These are phyloP conservation scores for Anguilla pacifica DNA, from an alignment of 2,797 vertebrate species.

Conservation along the genomic window DNA sequence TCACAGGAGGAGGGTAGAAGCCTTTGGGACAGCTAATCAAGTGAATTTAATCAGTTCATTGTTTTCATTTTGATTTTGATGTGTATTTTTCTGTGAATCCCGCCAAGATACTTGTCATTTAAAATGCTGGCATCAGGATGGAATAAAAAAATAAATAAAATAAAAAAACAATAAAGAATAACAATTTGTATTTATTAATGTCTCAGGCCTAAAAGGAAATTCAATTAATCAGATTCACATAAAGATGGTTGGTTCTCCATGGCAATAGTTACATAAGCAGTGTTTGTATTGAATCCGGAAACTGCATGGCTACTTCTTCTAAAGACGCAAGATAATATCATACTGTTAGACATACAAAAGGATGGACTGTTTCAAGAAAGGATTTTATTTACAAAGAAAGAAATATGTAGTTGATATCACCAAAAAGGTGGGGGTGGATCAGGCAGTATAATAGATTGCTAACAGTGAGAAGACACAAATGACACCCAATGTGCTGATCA, in stretches of 20 bases:
- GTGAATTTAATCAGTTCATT: neutral
- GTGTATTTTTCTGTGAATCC: neutral
- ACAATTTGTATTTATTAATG: neutral
- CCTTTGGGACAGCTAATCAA: neutral
- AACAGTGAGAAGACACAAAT: constrained; percentile 40
- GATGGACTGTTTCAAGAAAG: constrained; percentile 33
- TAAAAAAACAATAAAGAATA: neutral
- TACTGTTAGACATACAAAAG: neutral
- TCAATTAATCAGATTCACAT: neutral
- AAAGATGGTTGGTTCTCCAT: neutral
- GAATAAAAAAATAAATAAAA: neutral
- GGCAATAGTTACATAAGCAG: constrained; percentile 22
- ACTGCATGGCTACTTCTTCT: neutral
- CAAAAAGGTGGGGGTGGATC: too few relatives aligned
- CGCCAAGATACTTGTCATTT: neutral
- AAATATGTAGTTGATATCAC: too few relatives aligned
- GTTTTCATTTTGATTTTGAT: neutral
- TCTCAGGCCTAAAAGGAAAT: too few relatives aligned
- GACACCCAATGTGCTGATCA: neutral
- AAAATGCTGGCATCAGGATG: neutral
- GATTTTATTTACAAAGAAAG: constrained; percentile 33
- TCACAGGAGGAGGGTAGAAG: neutral
- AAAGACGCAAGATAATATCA: constrained; percentile 22
- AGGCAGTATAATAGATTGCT: constrained; percentile 28
- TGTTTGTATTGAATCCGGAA: constrained; percentile 29